phyloP scores from a whole-genome alignment of 2,113 vertebrate species.

The Speoplatyrhinus poulsoni region DNA sequence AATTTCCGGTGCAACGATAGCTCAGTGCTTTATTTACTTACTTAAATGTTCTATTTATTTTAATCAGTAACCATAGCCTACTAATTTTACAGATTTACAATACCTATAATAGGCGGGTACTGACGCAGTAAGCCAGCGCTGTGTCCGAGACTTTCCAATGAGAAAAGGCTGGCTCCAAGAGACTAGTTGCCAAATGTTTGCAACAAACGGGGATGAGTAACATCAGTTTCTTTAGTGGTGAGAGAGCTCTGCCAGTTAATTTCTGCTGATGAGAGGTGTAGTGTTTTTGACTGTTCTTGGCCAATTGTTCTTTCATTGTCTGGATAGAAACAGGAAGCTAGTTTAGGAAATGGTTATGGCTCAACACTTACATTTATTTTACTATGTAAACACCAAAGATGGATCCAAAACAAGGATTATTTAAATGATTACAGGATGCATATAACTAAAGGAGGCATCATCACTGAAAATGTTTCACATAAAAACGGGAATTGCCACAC shows the following conservation, averaged over 20 bases:
- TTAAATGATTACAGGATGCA: not conserved
- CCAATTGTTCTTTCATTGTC: conserved; percentile 33
- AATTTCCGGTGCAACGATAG: too few relatives aligned
- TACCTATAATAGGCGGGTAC: too few relatives aligned
- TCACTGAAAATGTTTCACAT: not conserved
- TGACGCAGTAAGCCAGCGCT: too few relatives aligned
- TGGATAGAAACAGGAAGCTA: not conserved
- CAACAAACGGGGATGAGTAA: conserved; percentile 27
- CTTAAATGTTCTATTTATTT: too few relatives aligned
- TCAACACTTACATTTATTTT: not conserved
- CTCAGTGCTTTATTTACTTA: too few relatives aligned
- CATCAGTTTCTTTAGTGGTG: conserved; percentile 27
- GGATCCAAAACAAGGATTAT: not conserved
- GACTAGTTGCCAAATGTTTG: conserved; percentile 58
- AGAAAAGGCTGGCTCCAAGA: too few relatives aligned
- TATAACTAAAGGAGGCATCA: not conserved
- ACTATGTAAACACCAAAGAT: not conserved
- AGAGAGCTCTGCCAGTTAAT: conserved; percentile 59
- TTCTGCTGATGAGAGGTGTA: conserved; percentile 41
- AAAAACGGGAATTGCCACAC: not conserved
- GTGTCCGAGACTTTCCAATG: too few relatives aligned
- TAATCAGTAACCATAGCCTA: too few relatives aligned
- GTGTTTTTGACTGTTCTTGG: conserved; percentile 46
- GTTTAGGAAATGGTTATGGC: not conserved
- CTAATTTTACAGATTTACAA: too few relatives aligned